Evolutionary conservation across 1,140 invertebrate genomes (phyloP).

Genomic region (Trachymyrmex cornetzi): DNA sequence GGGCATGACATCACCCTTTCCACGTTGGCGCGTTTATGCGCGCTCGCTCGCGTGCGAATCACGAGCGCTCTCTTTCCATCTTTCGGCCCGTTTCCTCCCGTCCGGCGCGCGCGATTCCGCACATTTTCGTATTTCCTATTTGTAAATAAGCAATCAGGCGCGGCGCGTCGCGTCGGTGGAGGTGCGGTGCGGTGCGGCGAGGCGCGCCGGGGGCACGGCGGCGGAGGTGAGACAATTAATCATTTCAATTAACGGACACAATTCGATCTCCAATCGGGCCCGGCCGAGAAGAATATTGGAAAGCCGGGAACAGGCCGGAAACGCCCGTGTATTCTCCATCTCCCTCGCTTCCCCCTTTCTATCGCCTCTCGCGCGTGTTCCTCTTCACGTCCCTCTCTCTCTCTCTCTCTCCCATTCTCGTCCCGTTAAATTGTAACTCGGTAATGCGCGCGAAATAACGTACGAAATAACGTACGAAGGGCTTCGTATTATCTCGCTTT

Average conservation of each 20-base stretch:
- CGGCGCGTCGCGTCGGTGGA: constrained; percentile 61
- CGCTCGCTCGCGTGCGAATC: constrained; percentile 34
- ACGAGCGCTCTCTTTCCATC: constrained; percentile 31
- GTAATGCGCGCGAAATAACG: constrained; percentile 70
- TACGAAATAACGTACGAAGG: constrained; percentile 60
- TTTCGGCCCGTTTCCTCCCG: constrained; percentile 45
- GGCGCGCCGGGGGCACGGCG: constrained; percentile 55
- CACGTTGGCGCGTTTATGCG: constrained; percentile 55
- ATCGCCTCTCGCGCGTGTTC: no score
- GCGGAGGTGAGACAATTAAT: constrained; percentile 87
- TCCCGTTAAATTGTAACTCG: constrained; percentile 69
- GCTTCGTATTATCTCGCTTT: constrained; percentile 51
- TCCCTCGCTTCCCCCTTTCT: constrained; percentile 44
- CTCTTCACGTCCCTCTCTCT: neutral
- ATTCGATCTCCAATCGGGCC: constrained; percentile 84
- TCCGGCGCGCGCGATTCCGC: constrained; percentile 75
- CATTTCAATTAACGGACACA: constrained; percentile 87
- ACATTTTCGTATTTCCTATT: constrained; percentile 87
- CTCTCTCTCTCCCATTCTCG: constrained; percentile 1
- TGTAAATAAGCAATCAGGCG: constrained; percentile 87
- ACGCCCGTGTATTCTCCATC: constrained; percentile 63
- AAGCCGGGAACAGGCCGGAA: constrained; percentile 82
- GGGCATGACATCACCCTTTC: neutral
- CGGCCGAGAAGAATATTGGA: constrained; percentile 86
- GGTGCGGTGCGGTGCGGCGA: constrained; percentile 60